Evolutionary conservation across 2,888 invertebrate species (phyloP).

Genomic region (Lithophane semibrunnea): DNA sequence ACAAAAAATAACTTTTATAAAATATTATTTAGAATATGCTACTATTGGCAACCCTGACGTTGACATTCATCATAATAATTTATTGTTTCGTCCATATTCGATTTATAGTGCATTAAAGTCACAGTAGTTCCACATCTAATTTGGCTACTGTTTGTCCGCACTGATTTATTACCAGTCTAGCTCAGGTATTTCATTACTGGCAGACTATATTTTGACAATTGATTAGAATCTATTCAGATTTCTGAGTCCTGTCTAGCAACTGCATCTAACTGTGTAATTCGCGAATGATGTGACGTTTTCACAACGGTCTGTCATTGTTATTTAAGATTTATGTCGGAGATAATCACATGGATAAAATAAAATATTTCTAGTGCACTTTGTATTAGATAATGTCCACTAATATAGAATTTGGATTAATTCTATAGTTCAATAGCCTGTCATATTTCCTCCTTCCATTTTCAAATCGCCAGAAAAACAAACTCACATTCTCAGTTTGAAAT

Average conservation of each 20-base stretch:
- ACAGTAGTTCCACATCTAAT: conserved; percentile 53
- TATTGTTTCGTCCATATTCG: conserved; percentile 51
- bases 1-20: not conserved
- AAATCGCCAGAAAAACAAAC: conserved; percentile 19
- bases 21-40: not conserved
- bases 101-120: conserved; percentile 55
- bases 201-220: conserved; percentile 43
- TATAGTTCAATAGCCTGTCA: conserved; percentile 1
- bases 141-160: conserved; percentile 54
- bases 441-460: conserved; percentile 9
- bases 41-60: conserved; percentile 25
- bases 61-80: conserved; percentile 48
- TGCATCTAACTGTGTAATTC: conserved; percentile 20
- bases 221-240: conserved; percentile 35
- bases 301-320: conserved; percentile 25
- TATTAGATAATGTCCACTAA: not conserved
- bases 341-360: conserved; percentile 17
- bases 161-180: conserved; percentile 51
- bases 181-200: conserved; percentile 33
- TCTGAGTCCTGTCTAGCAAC: conserved; percentile 22
- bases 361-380: conserved; percentile 12
- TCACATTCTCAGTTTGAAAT: conserved; percentile 38
- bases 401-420: no score
- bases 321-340: conserved; percentile 31
- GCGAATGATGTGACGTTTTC: conserved; percentile 20